Evolutionary conservation across 2,888 invertebrate species (phyloP).

Genomic region (Pseudanteris insignis): DNA sequence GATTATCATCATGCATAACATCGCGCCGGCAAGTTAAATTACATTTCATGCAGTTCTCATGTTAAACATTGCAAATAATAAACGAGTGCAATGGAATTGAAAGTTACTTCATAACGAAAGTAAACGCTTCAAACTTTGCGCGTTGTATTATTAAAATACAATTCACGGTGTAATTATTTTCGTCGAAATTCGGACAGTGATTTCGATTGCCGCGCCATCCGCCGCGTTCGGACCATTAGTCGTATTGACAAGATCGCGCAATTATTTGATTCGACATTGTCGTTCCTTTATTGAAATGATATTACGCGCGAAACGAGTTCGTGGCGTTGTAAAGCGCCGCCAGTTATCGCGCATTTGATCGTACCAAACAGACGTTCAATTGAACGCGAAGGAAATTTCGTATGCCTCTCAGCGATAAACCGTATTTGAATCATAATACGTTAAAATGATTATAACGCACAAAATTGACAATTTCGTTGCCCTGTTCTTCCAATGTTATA

Average conservation of each 20-base stretch:
- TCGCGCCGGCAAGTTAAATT: slow-evolving; percentile 36
- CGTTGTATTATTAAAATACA: slow-evolving; percentile 17
- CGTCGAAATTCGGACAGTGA: not conserved
- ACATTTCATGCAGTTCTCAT: slow-evolving; percentile 32
- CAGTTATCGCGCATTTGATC: slow-evolving; percentile 23
- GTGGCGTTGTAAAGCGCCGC: slow-evolving; percentile 9
- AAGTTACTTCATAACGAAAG: slow-evolving; percentile 16
- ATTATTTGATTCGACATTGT: slow-evolving; percentile 8
- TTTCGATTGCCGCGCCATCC: not conserved
- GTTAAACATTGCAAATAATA: slow-evolving; percentile 36
- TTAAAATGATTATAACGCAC: slow-evolving; percentile 19
- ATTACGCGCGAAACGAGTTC: slow-evolving; percentile 14
- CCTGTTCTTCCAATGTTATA: slow-evolving; percentile 17
- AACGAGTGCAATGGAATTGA: slow-evolving; percentile 33
- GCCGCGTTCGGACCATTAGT: not conserved
- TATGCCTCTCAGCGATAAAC: slow-evolving; percentile 15
- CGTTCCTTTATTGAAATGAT: slow-evolving; percentile 11
- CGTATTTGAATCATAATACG: slow-evolving; percentile 13
- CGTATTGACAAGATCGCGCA: slow-evolving; percentile 1
- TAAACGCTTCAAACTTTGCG: too few species aligned
- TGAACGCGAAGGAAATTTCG: slow-evolving; percentile 25
- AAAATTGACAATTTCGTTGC: slow-evolving; percentile 14
- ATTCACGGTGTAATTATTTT: slow-evolving; percentile 17
- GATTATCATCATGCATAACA: slow-evolving; percentile 28
- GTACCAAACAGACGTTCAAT: slow-evolving; percentile 16